Percentiles rank a stretch among this genome's conserved stretches.
Evolutionary conservation across 2,113 vertebrate species (phyloP).

Genomic region (Andinoacara biseriatus): DNA sequence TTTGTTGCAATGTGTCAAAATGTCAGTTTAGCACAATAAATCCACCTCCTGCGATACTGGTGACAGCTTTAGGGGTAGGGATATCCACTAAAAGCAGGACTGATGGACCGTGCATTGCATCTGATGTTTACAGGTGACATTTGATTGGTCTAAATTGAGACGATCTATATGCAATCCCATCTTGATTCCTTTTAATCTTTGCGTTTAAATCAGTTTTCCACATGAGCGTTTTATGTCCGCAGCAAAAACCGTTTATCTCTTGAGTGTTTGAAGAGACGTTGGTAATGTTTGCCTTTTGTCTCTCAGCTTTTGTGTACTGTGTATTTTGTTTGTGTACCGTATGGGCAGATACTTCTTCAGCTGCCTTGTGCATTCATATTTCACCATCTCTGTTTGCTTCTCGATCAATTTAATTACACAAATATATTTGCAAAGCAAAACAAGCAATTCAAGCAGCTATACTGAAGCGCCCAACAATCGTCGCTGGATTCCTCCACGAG

Average conservation of each 20-base stretch:
- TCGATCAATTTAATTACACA: conserved; percentile 45
- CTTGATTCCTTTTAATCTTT: not conserved
- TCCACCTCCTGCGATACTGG: not conserved
- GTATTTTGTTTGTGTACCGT: conserved; percentile 11
- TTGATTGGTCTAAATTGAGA: not conserved
- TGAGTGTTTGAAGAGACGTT: conserved; percentile 29
- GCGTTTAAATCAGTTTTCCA: not conserved
- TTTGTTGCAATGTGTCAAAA: conserved; percentile 7
- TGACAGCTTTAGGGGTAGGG: not conserved
- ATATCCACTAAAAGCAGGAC: not conserved
- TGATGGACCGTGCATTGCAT: not conserved
- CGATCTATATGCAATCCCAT: not conserved
- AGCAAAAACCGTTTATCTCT: not conserved
- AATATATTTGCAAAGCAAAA: conserved; percentile 48
- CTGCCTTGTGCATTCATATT: not conserved
- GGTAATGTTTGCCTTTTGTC: conserved; percentile 22
- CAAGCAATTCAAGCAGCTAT: conserved; percentile 19
- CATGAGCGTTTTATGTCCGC: not conserved
- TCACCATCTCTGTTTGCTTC: conserved; percentile 8
- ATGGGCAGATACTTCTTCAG: not conserved
- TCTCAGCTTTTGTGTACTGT: conserved; percentile 19
- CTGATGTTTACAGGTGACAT: not conserved
- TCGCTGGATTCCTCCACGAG: not conserved
- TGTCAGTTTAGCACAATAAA: not conserved
- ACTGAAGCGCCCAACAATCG: conserved; percentile 10